These are phyloP conservation scores for Gymnosoma rotundatum DNA, from an alignment of 2,888 invertebrate genomes.

Conservation along the genomic window DNA sequence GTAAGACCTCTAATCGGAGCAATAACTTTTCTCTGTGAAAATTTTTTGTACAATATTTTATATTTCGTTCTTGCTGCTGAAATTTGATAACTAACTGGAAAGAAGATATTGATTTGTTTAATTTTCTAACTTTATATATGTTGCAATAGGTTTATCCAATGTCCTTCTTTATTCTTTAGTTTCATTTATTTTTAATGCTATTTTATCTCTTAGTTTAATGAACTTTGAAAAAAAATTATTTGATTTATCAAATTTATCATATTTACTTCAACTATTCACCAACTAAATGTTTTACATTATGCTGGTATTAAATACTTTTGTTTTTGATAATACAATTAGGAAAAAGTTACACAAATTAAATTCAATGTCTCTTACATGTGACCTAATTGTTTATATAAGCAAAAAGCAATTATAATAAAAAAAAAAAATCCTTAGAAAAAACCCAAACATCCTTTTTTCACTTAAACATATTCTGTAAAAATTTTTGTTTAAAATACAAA, in stretches of 20 bases:
- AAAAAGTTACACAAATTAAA: constrained; percentile 13
- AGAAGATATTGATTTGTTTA: too few species aligned
- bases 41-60: too few species aligned
- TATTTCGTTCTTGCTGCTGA: too few species aligned
- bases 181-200: background rate
- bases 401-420: constrained; percentile 42
- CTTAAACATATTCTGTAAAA: background rate
- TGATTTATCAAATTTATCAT: background rate
- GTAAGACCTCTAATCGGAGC: too few species aligned
- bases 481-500: background rate
- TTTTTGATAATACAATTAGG: background rate
- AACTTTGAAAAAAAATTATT: background rate
- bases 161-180: too few species aligned
- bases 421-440: background rate
- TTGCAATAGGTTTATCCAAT: too few species aligned
- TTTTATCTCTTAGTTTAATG: background rate
- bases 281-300: background rate
- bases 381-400: constrained; percentile 53
- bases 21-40: too few species aligned
- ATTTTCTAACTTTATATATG: too few species aligned
- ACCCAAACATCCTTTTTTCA: background rate
- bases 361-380: constrained; percentile 40
- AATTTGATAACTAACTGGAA: too few species aligned
- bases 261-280: background rate
- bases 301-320: background rate